Conservation (phyloP, 37 sponge, comb jelly and placozoan genomes). For the Amphimedon queenslandica region DNA sequence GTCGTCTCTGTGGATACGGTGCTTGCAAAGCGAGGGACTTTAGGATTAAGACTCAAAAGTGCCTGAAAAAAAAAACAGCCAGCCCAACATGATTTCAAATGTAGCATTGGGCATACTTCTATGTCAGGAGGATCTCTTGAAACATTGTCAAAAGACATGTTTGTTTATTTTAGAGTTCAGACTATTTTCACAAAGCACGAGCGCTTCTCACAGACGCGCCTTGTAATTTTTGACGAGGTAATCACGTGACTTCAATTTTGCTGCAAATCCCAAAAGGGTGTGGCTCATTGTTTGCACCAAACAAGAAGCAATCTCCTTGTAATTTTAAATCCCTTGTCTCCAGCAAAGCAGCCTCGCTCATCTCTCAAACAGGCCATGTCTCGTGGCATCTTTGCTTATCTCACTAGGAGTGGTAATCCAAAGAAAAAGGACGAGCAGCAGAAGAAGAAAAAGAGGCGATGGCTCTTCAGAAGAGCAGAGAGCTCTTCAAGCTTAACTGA, state of each 20-base stretch:
- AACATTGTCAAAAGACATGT: conserved; percentile 12
- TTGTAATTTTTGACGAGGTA: no score
- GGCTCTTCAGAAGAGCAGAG: neutral
- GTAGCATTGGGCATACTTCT: conserved; percentile 34
- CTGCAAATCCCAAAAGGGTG: neutral
- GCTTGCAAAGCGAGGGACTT: conserved; percentile 46
- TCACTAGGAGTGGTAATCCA: neutral
- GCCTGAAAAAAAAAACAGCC: conserved; percentile 24
- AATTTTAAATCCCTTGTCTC: no score
- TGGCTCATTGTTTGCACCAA: neutral
- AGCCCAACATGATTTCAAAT: neutral
- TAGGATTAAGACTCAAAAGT: conserved; percentile 83
- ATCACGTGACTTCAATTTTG: no score
- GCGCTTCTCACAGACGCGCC: no score
- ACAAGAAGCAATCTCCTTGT: no score
- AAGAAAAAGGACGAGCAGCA: no score
- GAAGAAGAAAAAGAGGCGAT: neutral
- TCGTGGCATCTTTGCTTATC: no score
- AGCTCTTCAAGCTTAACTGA: neutral
- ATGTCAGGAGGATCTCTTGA: conserved; percentile 72
- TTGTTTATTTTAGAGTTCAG: no score
- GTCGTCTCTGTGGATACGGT: conserved; percentile 76
- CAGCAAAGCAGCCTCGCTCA: no score
- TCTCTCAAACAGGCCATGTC: no score
- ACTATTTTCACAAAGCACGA: no score